Conservation (phyloP, 2,888 invertebrate species). For the Blastobasis adustella region DNA sequence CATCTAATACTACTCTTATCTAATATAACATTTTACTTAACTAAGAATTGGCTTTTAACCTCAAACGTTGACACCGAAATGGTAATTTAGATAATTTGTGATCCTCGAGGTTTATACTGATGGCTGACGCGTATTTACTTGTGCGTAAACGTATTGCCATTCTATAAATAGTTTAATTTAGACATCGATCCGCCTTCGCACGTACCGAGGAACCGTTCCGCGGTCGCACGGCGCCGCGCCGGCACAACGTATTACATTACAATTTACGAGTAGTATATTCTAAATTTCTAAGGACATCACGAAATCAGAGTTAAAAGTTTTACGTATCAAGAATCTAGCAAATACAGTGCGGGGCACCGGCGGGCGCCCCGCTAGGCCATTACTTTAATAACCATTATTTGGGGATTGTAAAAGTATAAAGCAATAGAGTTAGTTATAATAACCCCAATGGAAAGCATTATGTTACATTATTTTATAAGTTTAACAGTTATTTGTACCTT, state of each 20-base stretch:
- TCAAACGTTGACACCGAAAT: constrained; percentile 40
- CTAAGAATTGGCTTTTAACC: constrained; percentile 62
- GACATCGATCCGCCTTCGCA: no score
- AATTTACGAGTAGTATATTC: constrained; percentile 21
- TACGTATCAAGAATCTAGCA: constrained; percentile 57
- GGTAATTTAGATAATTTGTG: constrained; percentile 21
- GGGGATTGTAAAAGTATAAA: constrained; percentile 31
- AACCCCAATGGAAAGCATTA: constrained; percentile 26
- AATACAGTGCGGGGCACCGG: constrained; percentile 21
- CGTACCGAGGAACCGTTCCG: no score
- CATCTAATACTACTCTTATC: constrained; percentile 57
- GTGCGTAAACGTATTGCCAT: constrained; percentile 37
- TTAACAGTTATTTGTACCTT: constrained; percentile 47
- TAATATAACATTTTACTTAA: constrained; percentile 61
- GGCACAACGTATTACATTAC: background rate
- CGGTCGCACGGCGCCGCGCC: no score
- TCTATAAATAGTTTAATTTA: no score
- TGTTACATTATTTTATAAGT: constrained; percentile 24
- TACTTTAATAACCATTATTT: constrained; percentile 14
- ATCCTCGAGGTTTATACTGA: constrained; percentile 30
- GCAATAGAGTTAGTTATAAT: constrained; percentile 17
- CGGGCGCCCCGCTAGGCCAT: constrained; percentile 25
- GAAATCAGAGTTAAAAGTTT: constrained; percentile 46
- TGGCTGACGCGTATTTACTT: constrained; percentile 49
- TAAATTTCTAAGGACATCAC: constrained; percentile 41